Evolutionary conservation across 1,140 invertebrate species (phyloP), one percentile per base, ranked within the genome.

Genomic region (Sitobion miscanthi): DNA sequence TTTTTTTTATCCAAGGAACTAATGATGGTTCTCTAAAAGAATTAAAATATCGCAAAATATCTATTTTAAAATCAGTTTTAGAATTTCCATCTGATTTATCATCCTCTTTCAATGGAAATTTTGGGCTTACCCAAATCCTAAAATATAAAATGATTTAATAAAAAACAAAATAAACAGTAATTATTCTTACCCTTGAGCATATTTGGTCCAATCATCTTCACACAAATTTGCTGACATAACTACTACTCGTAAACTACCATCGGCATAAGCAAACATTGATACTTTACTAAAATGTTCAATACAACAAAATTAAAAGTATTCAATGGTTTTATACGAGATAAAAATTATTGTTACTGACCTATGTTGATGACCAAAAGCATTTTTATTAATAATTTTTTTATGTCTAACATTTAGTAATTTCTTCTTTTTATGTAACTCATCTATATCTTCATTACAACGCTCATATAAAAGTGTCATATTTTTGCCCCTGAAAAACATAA

Each of bases 161-260:
- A 11, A 54, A 82, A 45, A 42, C n/a, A 8, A 90, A 42, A 45
- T 21, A 7, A 45, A n/a, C 3, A 45, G 38, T 69, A n/a, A 62
- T 69, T 69, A 17, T 42, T 30, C 20, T 95, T 95, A 98, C 97
- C 98, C 98, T 96, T 99, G 99, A 25, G 98, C 99, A 95, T 98
- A 97, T 95, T 99, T 98, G 94, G 97, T 96, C 99, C 99, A 99
- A 95, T 99, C 99, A 93, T 97, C 96, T 54, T 97, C 96, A 94
- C 99, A 97, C 4, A 99, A 95, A 96, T 99, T 99, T 0, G 98
- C 98, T 0, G 99, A 99, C 6, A 98, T 98, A 42, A 99, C 96
- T 9, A 99, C 96, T 82, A 99, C 96, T 92, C 98, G 96, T 62
- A 99, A 95, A 6, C 97, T 98, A 25, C 96, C 96, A 95, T 99